These are phyloP conservation scores for Endotricha flammealis DNA, from an alignment of 2,888 invertebrate genomes.

Conservation along the genomic window DNA sequence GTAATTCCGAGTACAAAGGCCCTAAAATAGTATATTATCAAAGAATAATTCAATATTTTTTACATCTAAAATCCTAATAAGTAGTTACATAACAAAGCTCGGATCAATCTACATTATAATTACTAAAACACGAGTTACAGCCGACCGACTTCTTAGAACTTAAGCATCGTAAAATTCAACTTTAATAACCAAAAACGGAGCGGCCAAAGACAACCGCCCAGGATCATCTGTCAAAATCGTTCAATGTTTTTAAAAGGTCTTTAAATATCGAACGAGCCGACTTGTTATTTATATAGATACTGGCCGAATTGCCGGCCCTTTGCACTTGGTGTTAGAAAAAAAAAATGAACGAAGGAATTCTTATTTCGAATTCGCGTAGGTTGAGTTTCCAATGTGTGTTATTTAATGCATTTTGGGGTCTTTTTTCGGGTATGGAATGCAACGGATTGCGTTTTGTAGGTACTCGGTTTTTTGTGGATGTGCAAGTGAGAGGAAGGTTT, in stretches of 20 bases:
- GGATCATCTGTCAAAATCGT: slow-evolving; percentile 65
- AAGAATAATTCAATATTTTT: too few relatives aligned
- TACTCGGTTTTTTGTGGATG: slow-evolving; percentile 67
- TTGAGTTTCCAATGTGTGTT: slow-evolving; percentile 27
- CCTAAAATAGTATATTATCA: too few relatives aligned
- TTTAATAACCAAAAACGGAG: slow-evolving; percentile 22
- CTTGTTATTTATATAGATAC: slow-evolving; percentile 70
- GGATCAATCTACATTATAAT: slow-evolving; percentile 7
- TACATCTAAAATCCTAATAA: not conserved
- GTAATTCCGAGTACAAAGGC: too few relatives aligned
- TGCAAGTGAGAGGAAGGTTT: slow-evolving; percentile 59
- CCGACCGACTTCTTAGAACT: slow-evolving; percentile 7
- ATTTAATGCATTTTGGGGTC: slow-evolving; percentile 23
- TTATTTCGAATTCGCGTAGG: slow-evolving; percentile 32
- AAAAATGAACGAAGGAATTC: slow-evolving; percentile 30
- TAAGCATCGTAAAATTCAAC: slow-evolving; percentile 8
- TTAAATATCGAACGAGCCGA: slow-evolving; percentile 48
- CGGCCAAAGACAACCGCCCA: slow-evolving; percentile 43
- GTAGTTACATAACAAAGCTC: not conserved
- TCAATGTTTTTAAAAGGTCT: slow-evolving; percentile 66
- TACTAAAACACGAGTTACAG: slow-evolving; percentile 2
- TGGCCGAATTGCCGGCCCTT: slow-evolving; percentile 67
- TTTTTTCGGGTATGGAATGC: slow-evolving; percentile 61
- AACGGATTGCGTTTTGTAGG: slow-evolving; percentile 65
- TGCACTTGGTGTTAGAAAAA: slow-evolving; percentile 59